These are phyloP conservation scores for Bagarius yarrelli DNA, from an alignment of 2,113 vertebrate genomes.

Conservation along the genomic window DNA sequence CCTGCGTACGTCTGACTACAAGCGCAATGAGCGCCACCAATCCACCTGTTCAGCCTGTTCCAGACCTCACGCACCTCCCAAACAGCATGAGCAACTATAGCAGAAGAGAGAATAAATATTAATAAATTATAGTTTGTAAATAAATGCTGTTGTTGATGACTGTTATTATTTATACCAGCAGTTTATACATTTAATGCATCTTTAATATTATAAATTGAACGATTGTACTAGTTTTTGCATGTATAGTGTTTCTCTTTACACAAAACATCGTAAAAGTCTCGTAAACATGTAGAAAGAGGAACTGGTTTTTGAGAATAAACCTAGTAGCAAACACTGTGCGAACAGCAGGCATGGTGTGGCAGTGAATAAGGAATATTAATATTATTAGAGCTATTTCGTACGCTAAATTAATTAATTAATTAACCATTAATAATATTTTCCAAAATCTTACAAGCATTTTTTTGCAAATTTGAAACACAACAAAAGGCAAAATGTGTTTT, in stretches of 20 bases:
- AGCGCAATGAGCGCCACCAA: conserved; percentile 50
- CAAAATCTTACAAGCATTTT: no score
- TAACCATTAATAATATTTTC: no score
- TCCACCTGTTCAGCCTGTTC: conserved; percentile 60
- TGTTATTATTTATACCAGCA: neutral
- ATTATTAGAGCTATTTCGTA: no score
- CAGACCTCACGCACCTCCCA: conserved; percentile 31
- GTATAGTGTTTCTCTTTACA: neutral
- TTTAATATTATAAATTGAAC: neutral
- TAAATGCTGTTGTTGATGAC: neutral
- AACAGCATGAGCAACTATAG: conserved; percentile 36
- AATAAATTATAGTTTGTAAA: neutral
- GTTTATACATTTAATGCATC: neutral
- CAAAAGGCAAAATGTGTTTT: no score
- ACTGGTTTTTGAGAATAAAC: no score
- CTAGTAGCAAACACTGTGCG: no score
- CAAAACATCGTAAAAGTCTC: no score
- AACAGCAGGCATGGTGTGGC: no score
- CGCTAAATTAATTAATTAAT: no score
- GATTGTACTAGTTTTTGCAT: neutral
- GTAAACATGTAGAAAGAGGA: no score
- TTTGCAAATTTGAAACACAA: no score
- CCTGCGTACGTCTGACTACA: conserved; percentile 64
- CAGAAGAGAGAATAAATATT: neutral
- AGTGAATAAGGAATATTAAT: no score